These are phyloP conservation scores for Capromys pilorides DNA, from an alignment of 2,797 vertebrate species.

Conservation along the genomic window DNA sequence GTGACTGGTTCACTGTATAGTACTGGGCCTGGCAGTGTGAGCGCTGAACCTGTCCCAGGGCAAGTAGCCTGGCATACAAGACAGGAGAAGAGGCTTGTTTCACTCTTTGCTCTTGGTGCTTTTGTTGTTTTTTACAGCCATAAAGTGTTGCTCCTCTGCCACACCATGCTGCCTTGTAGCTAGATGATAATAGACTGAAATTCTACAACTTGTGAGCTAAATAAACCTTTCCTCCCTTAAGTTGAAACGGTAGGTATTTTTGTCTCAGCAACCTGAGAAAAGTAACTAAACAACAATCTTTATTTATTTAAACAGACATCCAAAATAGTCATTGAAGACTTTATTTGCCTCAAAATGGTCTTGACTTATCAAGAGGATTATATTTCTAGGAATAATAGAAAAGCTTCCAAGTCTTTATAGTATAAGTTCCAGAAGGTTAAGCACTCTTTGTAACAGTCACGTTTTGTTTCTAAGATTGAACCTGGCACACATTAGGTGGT, in stretches of 20 bases:
- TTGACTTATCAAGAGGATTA: background rate
- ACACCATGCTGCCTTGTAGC: background rate
- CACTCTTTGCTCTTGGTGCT: background rate
- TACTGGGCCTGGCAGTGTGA: background rate
- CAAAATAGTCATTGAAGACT: slow-evolving; percentile 18
- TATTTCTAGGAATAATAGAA: slow-evolving; percentile 15
- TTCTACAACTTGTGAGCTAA: background rate
- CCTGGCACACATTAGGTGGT: background rate
- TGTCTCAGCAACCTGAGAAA: background rate
- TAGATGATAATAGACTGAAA: background rate
- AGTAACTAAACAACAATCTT: background rate
- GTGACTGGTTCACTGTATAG: background rate
- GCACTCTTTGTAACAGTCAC: background rate
- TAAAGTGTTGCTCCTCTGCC: background rate
- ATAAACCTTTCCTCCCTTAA: background rate
- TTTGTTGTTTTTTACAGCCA: background rate
- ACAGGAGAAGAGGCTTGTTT: background rate
- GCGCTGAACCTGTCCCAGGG: background rate
- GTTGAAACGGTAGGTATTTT: background rate
- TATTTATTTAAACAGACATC: background rate
- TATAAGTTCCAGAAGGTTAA: background rate
- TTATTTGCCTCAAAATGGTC: slow-evolving; percentile 13
- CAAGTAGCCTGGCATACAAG: background rate
- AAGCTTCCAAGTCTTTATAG: background rate
- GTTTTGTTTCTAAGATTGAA: slow-evolving; percentile 17